Conservation (phyloP, 2,113 vertebrate genomes). For the Syngnathus floridae region DNA sequence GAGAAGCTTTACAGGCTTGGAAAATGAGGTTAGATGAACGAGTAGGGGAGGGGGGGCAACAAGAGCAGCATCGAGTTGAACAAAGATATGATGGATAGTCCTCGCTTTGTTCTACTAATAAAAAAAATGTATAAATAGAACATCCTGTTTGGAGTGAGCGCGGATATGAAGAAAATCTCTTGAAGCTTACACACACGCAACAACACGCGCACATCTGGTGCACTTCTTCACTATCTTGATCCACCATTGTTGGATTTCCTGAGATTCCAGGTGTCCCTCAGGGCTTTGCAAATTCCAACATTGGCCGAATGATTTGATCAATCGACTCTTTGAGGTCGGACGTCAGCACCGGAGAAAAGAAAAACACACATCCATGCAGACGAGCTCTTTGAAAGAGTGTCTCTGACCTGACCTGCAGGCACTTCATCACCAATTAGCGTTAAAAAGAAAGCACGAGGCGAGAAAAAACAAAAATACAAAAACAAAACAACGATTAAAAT, state of each 20-base stretch:
- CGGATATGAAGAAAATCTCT: constrained; percentile 34
- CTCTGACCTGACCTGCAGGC: constrained; percentile 71
- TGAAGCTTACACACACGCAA: constrained; percentile 16
- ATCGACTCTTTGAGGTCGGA: constrained; percentile 41
- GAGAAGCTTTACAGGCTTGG: constrained; percentile 46
- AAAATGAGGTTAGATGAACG: constrained; percentile 45
- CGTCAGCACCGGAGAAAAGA: constrained; percentile 20
- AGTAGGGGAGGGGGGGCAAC: background rate
- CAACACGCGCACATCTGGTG: constrained; percentile 20
- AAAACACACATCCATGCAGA: background rate
- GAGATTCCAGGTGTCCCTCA: constrained; percentile 68
- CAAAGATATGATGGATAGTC: constrained; percentile 43
- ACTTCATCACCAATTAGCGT: constrained; percentile 39
- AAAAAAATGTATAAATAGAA: constrained; percentile 61
- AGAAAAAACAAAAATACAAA: constrained; percentile 14
- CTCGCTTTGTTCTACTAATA: constrained; percentile 55
- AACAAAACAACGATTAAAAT: constrained; percentile 55
- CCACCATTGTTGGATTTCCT: constrained; percentile 64
- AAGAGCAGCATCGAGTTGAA: constrained; percentile 48
- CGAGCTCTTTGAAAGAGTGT: constrained; percentile 18
- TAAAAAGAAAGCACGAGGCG: constrained; percentile 42
- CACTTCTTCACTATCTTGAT: constrained; percentile 32
- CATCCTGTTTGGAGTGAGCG: constrained; percentile 46
- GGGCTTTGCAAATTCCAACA: constrained; percentile 46
- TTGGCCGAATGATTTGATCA: constrained; percentile 25